Base-by-base conservation (phyloP, 2,888 invertebrate species). In the Sphecodes monilicornis region DNA sequence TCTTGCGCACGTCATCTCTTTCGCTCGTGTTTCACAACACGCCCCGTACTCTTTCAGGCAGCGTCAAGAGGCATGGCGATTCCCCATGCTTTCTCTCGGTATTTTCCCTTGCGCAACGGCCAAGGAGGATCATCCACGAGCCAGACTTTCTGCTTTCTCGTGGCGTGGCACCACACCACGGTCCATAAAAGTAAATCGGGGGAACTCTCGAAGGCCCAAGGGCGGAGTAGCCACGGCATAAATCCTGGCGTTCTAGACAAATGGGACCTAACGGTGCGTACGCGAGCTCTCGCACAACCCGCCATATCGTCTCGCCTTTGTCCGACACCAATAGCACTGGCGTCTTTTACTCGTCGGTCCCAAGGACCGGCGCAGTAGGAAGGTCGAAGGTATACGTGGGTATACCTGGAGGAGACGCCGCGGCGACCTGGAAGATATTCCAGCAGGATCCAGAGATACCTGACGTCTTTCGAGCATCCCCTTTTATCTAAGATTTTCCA, bases 211-310 rank as follows among this genome's bases (percentile, higher is more conserved):
- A 75, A 57, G 79, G 74, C 72, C 80, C 78, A 84, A 87, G 84
- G 87, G 86, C 82, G 87, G 85, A 85, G 88, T 79, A 85, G 73
- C 82, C 85, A 78, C 85, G 68, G 80, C 86, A 89, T 89, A 89
- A 89, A 89, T 89, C 88, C 86, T 76, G 81, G 78, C 83, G 86
- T 91, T 89, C 87, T 91, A 90, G 92, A 92, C 90, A 91, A 91
- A 93, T 92, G 91, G 92, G 85, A 84, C 86, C 89, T 91, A 93
- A 93, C 93, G 90, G 92, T 89, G 90, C 89, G 88, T 81, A 76
- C 46, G 66, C 50, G 57, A 80, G 72, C 87, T 70, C 74, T 78
- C 80, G 85, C 80, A 83, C 85, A 84, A 88, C 78, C 75, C 77
- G 75, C 68, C 74, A 69, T 80, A 74, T 86, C 81, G 84, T 71